Percentiles rank a stretch among this genome's conserved stretches.
Evolutionary conservation across 2,888 invertebrate species (phyloP).

Genomic region (Spisula solida): DNA sequence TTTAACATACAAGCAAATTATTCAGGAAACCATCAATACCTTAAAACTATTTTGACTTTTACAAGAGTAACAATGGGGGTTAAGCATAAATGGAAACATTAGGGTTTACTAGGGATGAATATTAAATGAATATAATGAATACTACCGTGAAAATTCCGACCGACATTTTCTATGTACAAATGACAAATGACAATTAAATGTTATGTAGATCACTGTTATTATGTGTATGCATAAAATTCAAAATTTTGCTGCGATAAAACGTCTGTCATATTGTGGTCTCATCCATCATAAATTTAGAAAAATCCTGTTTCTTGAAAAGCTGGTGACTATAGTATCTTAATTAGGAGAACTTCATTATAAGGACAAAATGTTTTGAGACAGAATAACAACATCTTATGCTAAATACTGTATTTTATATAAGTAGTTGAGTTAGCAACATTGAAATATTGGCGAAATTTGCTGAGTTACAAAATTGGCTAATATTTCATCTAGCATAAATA

Average conservation of each 20-base stretch:
- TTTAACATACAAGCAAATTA: background rate
- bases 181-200: background rate
- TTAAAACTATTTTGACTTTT: background rate
- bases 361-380: no score
- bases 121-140: slow-evolving; percentile 10
- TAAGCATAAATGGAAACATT: background rate
- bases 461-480: no score
- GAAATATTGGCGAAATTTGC: no score
- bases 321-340: no score
- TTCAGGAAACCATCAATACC: background rate
- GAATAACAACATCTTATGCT: no score
- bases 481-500: no score
- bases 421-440: no score
- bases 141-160: slow-evolving; percentile 7
- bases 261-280: background rate
- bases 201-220: background rate
- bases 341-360: no score
- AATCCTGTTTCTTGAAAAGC: no score
- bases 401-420: no score
- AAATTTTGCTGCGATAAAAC: background rate
- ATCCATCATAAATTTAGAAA: background rate
- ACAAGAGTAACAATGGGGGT: background rate
- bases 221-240: background rate
- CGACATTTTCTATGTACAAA: slow-evolving; percentile 15
- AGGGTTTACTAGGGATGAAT: slow-evolving; percentile 9